phyloP scores from a whole-genome alignment of 2,888 invertebrate species.

The Thymelicus sylvestris region DNA sequence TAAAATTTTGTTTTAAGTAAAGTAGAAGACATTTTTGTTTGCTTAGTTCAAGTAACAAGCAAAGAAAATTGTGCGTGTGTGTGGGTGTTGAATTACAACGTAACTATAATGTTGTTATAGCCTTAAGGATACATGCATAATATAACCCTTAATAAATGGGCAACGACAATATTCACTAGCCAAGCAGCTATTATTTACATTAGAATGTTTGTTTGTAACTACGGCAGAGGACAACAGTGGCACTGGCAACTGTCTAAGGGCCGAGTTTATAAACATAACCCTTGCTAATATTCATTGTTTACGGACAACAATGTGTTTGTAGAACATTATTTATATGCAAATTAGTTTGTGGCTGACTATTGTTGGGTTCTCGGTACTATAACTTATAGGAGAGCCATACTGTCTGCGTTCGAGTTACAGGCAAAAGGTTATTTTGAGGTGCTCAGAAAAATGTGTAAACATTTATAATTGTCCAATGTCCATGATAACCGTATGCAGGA shows the following conservation, averaged over 20 bases:
- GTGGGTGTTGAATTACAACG: too few relatives aligned
- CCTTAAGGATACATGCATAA: too few relatives aligned
- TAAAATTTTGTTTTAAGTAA: too few relatives aligned
- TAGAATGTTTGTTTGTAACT: conserved; percentile 42
- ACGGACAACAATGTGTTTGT: conserved; percentile 64
- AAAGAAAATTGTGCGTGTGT: too few relatives aligned
- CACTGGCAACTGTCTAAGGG: conserved; percentile 55
- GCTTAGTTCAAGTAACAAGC: too few relatives aligned
- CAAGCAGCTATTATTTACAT: conserved; percentile 14
- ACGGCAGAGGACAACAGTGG: conserved; percentile 45
- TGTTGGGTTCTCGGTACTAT: conserved; percentile 55
- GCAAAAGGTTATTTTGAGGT: too few relatives aligned
- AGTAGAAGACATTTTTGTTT: too few relatives aligned
- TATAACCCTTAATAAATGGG: too few relatives aligned
- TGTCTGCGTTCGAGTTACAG: neutral
- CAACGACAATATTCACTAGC: neutral
- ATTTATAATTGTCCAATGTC: too few relatives aligned
- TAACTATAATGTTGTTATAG: too few relatives aligned
- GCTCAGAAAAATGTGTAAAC: too few relatives aligned
- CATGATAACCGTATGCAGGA: too few relatives aligned
- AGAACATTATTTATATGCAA: conserved; percentile 67
- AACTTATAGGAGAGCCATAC: neutral
- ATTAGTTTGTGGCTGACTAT: conserved; percentile 58
- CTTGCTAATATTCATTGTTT: conserved; percentile 71
- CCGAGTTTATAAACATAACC: conserved; percentile 73